These are phyloP conservation scores for Pluvianellus socialis DNA, from an alignment of 2,113 vertebrate species.

Conservation along the genomic window DNA sequence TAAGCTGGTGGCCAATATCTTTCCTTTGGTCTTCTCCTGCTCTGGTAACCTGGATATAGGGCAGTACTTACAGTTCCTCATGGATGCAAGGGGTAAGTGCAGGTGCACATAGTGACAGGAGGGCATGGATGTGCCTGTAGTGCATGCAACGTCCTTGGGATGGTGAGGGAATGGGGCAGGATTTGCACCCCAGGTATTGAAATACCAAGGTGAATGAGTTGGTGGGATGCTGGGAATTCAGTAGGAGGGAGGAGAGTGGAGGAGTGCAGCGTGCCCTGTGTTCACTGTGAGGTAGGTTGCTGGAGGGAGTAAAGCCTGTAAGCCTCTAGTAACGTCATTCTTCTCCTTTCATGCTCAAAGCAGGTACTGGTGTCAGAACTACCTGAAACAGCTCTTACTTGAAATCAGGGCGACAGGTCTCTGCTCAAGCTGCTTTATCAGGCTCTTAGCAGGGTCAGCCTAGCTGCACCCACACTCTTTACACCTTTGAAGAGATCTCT, in stretches of 20 bases:
- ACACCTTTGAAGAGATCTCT: not conserved
- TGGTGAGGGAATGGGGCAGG: not conserved
- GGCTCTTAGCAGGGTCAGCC: not conserved
- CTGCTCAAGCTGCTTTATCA: not conserved
- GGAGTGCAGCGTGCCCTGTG: not conserved
- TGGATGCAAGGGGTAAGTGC: rapidly evolving
- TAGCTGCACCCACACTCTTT: not conserved
- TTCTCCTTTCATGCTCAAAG: not conserved
- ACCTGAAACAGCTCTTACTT: not conserved
- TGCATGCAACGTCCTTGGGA: not conserved
- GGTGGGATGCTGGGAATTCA: not conserved
- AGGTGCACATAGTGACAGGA: not conserved
- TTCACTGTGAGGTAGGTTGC: not conserved
- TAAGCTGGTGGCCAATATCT: not conserved
- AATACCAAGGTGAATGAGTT: not conserved
- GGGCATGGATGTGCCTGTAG: rapidly evolving
- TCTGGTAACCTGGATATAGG: rapidly evolving
- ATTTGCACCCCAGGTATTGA: not conserved
- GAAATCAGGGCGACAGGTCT: not conserved
- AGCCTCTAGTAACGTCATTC: not conserved
- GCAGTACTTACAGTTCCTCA: not conserved
- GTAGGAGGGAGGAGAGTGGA: not conserved
- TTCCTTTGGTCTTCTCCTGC: not conserved
- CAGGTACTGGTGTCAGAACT: not conserved
- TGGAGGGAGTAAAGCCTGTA: not conserved